Evolutionary conservation across 35 echinoderm and acorn worm genomes (phyloP), one percentile per base, ranked within the genome.

Genomic region (Anneissia japonica): DNA sequence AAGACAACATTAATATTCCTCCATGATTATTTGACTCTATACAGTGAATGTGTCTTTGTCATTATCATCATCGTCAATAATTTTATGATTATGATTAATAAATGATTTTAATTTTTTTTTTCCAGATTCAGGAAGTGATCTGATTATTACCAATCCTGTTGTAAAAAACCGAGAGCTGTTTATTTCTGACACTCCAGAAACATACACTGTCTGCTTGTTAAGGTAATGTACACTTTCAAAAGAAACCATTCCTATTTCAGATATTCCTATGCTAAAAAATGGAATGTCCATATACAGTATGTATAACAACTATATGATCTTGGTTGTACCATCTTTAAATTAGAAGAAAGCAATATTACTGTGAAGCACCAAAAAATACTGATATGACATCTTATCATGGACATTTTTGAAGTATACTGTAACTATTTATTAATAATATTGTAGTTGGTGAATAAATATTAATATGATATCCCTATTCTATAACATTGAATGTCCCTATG

Each of bases 151-250:
- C 46, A 91, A 97, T 73, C 95, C 91, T 17, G 83, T 90, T 43
- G 87, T 92, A 3, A 97, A 93, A 37, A 91, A 85, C 84, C 90
- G 95, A 37, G 95, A 97, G 77, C 81, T 97, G 14, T 97, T 97
- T 82, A 93, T 93, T 11, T 97, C 95, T 0, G 95, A 97, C 74
- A 93, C 92, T 73, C 90, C 77, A 26, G 95, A 97, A 39, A 93
- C 91, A 11, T 97, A 97, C 77, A 91, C 91, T 14, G 85, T 97
- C 4, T 93, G 91, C 40, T 74, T 83, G 31, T 64, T 97, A 11
- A 93, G 89, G 95, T 97, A 77, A 81, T 14, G 32, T 81, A 36
- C 79, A 40, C 36, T 81, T 28, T 81, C n/a, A 23, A 41, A 40
- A 38, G 33, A 41, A 81, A 81, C 7, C 4, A 43, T 14, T 6